Evolutionary conservation across 2,797 vertebrate genomes (phyloP).

Genomic region (Simalia tracyae): DNA sequence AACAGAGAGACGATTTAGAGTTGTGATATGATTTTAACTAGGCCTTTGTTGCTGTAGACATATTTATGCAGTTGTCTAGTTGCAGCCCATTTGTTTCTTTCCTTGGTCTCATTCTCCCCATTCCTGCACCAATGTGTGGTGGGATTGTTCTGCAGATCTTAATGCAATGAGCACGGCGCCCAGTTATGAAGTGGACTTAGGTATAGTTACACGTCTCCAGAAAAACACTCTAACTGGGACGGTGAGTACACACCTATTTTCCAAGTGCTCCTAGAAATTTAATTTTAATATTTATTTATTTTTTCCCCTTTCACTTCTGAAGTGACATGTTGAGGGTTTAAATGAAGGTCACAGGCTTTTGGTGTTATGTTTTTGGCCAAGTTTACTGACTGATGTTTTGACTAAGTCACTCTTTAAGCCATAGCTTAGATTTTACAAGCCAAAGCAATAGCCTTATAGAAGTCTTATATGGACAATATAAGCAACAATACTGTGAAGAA

Average conservation of each 20-base stretch:
- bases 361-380: neutral
- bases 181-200: neutral
- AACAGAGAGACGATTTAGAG: neutral
- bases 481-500: neutral
- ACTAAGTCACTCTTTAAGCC: neutral
- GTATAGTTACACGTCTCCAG: neutral
- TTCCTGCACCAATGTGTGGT: neutral
- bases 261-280: neutral
- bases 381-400: neutral
- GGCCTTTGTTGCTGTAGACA: neutral
- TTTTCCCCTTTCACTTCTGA: neutral
- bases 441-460: neutral
- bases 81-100: neutral
- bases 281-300: neutral
- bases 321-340: neutral
- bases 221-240: neutral
- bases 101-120: neutral
- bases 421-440: neutral
- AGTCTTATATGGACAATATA: neutral
- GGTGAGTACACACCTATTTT: neutral
- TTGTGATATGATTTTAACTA: neutral
- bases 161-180: neutral
- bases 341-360: neutral
- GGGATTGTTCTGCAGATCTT: neutral
- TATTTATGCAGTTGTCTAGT: neutral